Evolutionary conservation across 1,140 invertebrate genomes (phyloP), one percentile per base, ranked within the genome.

Genomic region (Atta cephalotes): DNA sequence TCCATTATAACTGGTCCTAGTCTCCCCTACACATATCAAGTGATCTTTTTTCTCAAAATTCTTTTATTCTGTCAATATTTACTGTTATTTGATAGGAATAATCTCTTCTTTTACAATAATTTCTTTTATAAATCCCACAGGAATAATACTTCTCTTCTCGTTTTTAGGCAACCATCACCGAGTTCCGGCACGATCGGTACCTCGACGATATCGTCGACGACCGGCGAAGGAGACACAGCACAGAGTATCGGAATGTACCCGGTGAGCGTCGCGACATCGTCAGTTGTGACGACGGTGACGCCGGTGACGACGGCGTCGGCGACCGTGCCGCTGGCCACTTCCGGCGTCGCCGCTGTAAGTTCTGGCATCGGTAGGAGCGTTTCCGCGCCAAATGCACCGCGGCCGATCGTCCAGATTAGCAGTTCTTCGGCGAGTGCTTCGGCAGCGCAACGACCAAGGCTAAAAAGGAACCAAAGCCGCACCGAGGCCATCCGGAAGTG

Each of bases 401-500:
- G 93, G 25, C 93, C 94, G 16, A 74, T 90, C 12, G 60, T 92
- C 3, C 91, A 93, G 31, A 72, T 92, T 14, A 88, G 91, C 53
- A 91, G 86, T 53, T 92, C 87, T 18, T 89, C 92, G 78, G 56
- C 94, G 90, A 89, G 94, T 94, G 76, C 91, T 74, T 74, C 93
- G 86, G 66, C 94, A 87, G 92, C 94, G 87, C 95, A 95, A 78
- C 95, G 93, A 31, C 92, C 93, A 21, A 93, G 92, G 49, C 84
- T 95, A 5, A 92, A 92, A 51, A 91, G 95, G 62, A 94, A 91
- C 49, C 91, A 93, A 39, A 95, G 94, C 71, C 91, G 93, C 14
- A 95, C 94, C 16, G 94, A 95, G 74, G 92, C 94, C 25, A 93
- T 95, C 18, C 92, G 92, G 89, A 95, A 95, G 94, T 95, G 39